These are phyloP conservation scores for Euzophera pinguis DNA, from an alignment of 2,888 invertebrate species.

Conservation along the genomic window DNA sequence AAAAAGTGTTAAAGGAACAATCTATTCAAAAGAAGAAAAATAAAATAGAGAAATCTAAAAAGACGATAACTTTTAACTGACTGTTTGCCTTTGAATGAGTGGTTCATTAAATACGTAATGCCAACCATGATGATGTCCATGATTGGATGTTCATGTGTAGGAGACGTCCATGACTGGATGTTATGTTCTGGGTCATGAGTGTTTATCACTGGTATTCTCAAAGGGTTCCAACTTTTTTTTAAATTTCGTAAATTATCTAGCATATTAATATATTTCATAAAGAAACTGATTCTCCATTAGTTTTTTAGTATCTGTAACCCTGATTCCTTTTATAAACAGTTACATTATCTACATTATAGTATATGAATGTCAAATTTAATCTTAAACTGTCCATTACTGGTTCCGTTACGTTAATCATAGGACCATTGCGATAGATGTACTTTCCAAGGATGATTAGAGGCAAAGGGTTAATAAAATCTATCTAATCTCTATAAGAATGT, in stretches of 20 bases:
- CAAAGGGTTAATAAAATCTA: too few species aligned
- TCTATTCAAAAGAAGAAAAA: background rate
- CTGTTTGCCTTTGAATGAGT: background rate
- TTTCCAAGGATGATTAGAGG: too few species aligned
- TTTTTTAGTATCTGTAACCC: constrained; percentile 10
- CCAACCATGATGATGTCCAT: constrained; percentile 6
- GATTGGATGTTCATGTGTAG: background rate
- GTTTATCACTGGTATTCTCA: constrained; percentile 2
- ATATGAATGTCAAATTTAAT: background rate
- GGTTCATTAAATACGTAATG: background rate
- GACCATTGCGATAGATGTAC: too few species aligned
- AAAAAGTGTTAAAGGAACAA: background rate
- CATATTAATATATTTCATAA: background rate
- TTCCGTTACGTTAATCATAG: background rate
- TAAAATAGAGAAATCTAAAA: background rate
- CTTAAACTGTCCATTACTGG: background rate
- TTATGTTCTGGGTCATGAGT: constrained; percentile 7
- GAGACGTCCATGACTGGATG: constrained; percentile 10
- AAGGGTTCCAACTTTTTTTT: background rate
- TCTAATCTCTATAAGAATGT: too few species aligned
- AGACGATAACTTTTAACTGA: too few species aligned
- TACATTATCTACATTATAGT: constrained; percentile 11
- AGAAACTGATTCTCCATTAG: constrained; percentile 2
- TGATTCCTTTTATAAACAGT: constrained; percentile 10
- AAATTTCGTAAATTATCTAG: background rate